phyloP scores from a whole-genome alignment of 2,888 invertebrate species.

The Ochlodes sylvanus region DNA sequence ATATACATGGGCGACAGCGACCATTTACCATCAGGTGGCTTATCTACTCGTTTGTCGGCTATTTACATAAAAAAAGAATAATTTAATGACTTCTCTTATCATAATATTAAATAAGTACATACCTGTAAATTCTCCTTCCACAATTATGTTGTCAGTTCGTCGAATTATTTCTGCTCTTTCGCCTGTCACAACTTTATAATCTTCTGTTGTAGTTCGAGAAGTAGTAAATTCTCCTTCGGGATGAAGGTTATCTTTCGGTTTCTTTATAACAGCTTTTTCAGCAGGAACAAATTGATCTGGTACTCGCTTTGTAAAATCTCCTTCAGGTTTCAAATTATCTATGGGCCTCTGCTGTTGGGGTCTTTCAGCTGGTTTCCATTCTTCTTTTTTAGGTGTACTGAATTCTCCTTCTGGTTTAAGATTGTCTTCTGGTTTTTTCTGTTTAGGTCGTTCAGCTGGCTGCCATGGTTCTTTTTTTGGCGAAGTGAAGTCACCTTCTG shows the following conservation, averaged over 20 bases:
- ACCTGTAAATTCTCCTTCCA: conserved; percentile 88
- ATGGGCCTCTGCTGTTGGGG: conserved; percentile 69
- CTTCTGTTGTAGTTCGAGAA: conserved; percentile 79
- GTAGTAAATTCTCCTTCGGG: conserved; percentile 86
- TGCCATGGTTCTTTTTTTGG: conserved; percentile 67
- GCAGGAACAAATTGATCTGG: conserved; percentile 75
- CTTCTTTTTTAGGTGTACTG: conserved; percentile 56
- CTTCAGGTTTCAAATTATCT: conserved; percentile 82
- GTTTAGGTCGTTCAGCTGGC: conserved; percentile 80
- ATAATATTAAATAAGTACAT: conserved; percentile 48
- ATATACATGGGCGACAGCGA: too few relatives aligned
- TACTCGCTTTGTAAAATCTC: conserved; percentile 66
- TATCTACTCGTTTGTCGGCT: too few relatives aligned
- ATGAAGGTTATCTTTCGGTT: conserved; percentile 70
- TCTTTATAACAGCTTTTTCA: conserved; percentile 62
- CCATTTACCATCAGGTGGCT: too few relatives aligned
- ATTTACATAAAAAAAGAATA: too few relatives aligned
- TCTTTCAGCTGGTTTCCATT: conserved; percentile 80
- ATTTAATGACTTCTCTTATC: neutral
- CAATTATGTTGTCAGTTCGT: conserved; percentile 87
- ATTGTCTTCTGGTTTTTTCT: conserved; percentile 84
- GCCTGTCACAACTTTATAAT: conserved; percentile 85
- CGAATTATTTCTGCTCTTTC: conserved; percentile 87
- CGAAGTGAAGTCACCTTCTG: conserved; percentile 77
- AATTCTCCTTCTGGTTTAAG: conserved; percentile 85